Conservation (phyloP, 2,888 invertebrate species). For the Tenthredo notha region DNA sequence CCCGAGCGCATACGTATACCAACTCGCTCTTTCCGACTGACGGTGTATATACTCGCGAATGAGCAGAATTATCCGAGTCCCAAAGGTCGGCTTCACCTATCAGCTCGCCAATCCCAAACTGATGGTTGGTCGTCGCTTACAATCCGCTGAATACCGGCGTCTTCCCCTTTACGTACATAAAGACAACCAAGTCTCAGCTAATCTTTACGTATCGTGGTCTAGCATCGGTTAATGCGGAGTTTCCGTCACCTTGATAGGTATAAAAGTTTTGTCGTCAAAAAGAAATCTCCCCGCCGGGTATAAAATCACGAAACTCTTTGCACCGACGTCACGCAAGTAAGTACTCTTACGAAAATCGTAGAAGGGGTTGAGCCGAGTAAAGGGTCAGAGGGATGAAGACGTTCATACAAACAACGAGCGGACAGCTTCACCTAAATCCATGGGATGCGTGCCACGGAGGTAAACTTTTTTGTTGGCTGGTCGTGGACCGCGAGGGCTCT, state of each 20-base stretch:
- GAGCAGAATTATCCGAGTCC: conserved; percentile 73
- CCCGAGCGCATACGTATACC: conserved; percentile 35
- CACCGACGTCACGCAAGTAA: background rate
- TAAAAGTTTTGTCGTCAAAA: background rate
- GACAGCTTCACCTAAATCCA: conserved; percentile 23
- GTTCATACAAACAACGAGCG: conserved; percentile 25
- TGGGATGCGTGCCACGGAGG: conserved; percentile 16
- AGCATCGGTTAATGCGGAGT: background rate
- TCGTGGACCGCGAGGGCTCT: conserved; percentile 58
- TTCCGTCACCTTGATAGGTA: background rate
- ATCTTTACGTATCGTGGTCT: background rate
- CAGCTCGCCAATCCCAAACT: conserved; percentile 40
- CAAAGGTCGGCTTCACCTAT: conserved; percentile 55
- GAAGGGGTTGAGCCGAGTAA: background rate
- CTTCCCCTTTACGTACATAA: background rate
- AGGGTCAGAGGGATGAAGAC: conserved; percentile 32
- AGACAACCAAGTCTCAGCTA: background rate
- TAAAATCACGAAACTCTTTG: background rate
- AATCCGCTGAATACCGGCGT: conserved; percentile 22
- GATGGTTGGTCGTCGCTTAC: conserved; percentile 39
- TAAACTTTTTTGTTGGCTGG: conserved; percentile 25
- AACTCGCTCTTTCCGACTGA: conserved; percentile 35
- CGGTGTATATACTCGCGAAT: conserved; percentile 59
- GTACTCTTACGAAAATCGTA: background rate
- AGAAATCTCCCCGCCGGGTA: background rate